Evolutionary conservation across 2,888 invertebrate species (phyloP), one percentile per base, ranked within the genome.

Genomic region (Drosophila austrosaltans): DNA sequence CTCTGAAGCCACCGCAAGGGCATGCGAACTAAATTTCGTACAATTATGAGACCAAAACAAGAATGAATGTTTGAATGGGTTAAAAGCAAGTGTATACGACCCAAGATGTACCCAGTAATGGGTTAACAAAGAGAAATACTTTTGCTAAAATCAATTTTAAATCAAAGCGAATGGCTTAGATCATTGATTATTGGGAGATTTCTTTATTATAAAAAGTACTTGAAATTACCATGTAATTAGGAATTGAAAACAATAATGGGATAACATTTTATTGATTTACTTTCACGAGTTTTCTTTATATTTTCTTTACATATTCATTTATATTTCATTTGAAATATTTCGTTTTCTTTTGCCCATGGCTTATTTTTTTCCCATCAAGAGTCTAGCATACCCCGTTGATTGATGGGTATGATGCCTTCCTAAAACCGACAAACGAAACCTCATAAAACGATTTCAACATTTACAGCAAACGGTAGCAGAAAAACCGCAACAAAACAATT

Each of bases 1-100:
- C 70, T 66, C 80, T 67, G 67, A 67, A 78, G 87, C 87, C 82
- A 87, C 86, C 78, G 78, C 81, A 86, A 87, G 89, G 89, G 87
- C 89, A 88, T 88, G 87, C 89, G 89, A 89, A 88, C 88, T 89
- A 89, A 89, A 89, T 89, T 89, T 87, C 89, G 75, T 89, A 89
- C 90, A 88, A 89, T 89, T 88, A 85, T 87, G 90, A 85, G 84
- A 77, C 77, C 78, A 75, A 76, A 86, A 74, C 66, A 75, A 66
- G 67, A 70, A 74, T 60, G 53, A 71, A 32, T 44, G 39, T 58
- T 10, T 42, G 32, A 20, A 39, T 10, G 42, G 66, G 40, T 12
- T 5, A 25, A 32, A 6, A 22, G 30, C 28, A 22, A 20, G n/a
- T 30, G 53, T 39, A 44, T 16, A 6, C 58, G 75, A 69, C 57